Evolutionary conservation across 2,113 vertebrate species (phyloP), one percentile per base, ranked within the genome.

Genomic region (Telmatochromis brachygnathus): DNA sequence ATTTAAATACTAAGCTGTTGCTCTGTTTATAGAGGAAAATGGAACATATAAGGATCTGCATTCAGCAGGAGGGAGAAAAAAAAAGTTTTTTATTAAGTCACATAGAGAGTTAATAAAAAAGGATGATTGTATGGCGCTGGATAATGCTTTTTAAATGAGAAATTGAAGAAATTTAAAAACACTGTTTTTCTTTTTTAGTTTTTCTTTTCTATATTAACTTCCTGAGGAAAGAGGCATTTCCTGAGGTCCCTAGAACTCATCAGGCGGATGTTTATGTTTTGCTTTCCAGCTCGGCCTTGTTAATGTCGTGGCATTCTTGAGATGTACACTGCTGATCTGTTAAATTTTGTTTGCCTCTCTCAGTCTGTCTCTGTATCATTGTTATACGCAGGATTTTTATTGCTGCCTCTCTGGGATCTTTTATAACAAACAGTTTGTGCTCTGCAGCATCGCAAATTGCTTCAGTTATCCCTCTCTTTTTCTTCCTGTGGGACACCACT

Each of bases 241-340:
- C 94, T 94, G 89, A 86, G 70, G 88, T 89, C 84, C 60, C 88
- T 35, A 65, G 65, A 55, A 88, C 53, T 65, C 11, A 35, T 87
- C 73, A 56, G 82, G 79, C 88, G 92, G 93, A 95, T 94, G 94
- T 95, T 93, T 89, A 91, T 93, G 90, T 94, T 95, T 93, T 86
- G 65, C 73, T 94, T 92, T 93, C 84, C 84, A 79, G 84, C 79
- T 79, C 68, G 3, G 73, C 65, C 42, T 81, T 86, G 89, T 88
- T 84, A 90, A 90, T 90, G 84, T 83, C 6, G 60, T 73, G 84
- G 58, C 83, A 39, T 90, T 93, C 81, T 92, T 33, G 14, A 90
- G 88, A 92, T 89, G 55, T 54, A 88, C 82, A 68, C 81, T 84
- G 92, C 88, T 87, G 84, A 93, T 94, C 73, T 87, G 84, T 84